phyloP scores from a whole-genome alignment of 2,888 invertebrate genomes.

The Augochlorella aurata region DNA sequence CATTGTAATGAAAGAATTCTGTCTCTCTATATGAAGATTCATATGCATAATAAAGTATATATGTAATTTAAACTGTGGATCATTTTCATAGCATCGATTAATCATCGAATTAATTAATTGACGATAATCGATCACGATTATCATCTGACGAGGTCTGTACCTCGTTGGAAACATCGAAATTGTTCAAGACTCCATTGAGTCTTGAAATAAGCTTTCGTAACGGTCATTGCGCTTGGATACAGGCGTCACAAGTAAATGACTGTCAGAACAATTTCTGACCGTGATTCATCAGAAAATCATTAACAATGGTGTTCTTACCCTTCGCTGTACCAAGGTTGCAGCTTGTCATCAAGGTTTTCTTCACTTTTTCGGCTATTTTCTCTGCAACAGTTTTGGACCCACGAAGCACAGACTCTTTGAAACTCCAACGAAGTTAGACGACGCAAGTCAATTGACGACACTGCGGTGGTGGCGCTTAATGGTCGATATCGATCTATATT shows the following conservation, averaged over 20 bases:
- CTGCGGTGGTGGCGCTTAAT: neutral
- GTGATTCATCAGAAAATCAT: neutral
- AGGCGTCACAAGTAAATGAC: neutral
- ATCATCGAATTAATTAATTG: conserved; percentile 8
- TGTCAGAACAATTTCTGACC: neutral
- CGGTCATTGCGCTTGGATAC: neutral
- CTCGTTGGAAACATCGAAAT: neutral
- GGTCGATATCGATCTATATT: conserved; percentile 32
- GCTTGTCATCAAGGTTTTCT: neutral
- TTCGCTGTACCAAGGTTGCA: neutral
- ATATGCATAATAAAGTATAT: conserved; percentile 73
- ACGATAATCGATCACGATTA: neutral
- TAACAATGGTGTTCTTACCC: neutral
- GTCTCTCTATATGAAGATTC: conserved; percentile 74
- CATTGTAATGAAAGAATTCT: conserved; percentile 68
- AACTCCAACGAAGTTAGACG: neutral
- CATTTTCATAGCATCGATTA: neutral
- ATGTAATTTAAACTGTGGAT: conserved; percentile 65
- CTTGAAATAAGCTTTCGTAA: neutral
- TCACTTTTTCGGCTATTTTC: neutral
- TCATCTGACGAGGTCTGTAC: too few relatives aligned
- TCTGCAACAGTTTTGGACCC: neutral
- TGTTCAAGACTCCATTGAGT: neutral
- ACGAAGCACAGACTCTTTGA: neutral
- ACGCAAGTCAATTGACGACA: neutral